Evolutionary conservation across 2,888 invertebrate genomes (phyloP), one percentile per base, ranked within the genome.

Genomic region (Macaria notata): DNA sequence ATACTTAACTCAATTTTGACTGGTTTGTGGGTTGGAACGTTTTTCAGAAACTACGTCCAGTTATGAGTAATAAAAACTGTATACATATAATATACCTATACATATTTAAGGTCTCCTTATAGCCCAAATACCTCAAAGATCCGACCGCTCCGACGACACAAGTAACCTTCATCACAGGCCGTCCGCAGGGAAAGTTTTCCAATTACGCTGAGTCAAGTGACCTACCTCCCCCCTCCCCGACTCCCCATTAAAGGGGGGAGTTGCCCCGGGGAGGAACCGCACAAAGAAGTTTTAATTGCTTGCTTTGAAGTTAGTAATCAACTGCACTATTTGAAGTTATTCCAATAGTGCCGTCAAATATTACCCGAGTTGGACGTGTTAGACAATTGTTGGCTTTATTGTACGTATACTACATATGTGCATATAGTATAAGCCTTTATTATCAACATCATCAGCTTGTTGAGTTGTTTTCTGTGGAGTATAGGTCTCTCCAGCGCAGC

Each of bases 251-350:
- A 36, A 36, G 33, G 5, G 19, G 19, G 19, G 19, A 19, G 19
- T 7, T 36, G 33, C 66, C 65, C 66, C 54, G 56, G 69, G 72
- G 78, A 73, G 78, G 78, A 72, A 74, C 78, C 81, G 69, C 82
- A 86, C 86, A 88, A 90, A 88, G 88, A 89, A 90, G 83, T 90
- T 90, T 90, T 89, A 90, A 90, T 90, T 90, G 88, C 88, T 78
- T 77, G 81, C 84, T 81, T 88, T 84, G 84, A 76, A 75, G 78
- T 77, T 79, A 77, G 81, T 80, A 81, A 84, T 83, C 83, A 81
- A 82, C 74, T 77, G 70, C 82, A 87, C 87, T 87, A 88, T 86
- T 87, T 80, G 84, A 79, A 80, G 62, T 63, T 62, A 62, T 75
- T 76, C 71, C 71, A 68, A 72, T 73, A 72, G 71, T 67, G 55